Evolutionary conservation across 1,140 invertebrate genomes (phyloP).

Genomic region (Zophobas atratus): DNA sequence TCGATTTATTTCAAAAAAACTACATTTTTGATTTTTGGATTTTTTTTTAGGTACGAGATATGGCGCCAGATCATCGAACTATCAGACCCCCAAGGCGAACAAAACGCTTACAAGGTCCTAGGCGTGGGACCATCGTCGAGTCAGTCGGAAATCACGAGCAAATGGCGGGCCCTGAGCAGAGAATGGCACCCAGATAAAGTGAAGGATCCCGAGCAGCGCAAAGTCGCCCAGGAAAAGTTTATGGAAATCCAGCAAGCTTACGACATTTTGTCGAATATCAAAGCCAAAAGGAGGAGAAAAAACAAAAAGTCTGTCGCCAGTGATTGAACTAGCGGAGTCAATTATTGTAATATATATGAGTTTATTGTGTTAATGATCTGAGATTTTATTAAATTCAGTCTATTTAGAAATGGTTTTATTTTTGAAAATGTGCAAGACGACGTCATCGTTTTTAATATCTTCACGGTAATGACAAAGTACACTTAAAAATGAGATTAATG

Average conservation of each 20-base stretch:
- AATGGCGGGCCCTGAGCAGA: constrained; percentile 86
- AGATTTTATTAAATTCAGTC: constrained; percentile 14
- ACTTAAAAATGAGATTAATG: no score
- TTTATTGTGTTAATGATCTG: constrained; percentile 6
- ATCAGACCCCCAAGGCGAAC: constrained; percentile 90
- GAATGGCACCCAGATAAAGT: constrained; percentile 95
- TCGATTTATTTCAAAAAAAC: neutral
- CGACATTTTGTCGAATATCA: constrained; percentile 89
- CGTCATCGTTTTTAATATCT: no score
- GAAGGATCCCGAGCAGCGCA: constrained; percentile 77
- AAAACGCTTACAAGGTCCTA: constrained; percentile 90
- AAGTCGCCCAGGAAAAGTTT: constrained; percentile 86
- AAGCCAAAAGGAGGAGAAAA: constrained; percentile 78
- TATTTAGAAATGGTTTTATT: no score
- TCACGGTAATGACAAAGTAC: no score
- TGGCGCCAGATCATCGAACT: constrained; percentile 91
- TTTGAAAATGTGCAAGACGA: no score
- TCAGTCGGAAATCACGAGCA: constrained; percentile 88
- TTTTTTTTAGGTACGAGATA: constrained; percentile 73
- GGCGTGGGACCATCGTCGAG: constrained; percentile 82
- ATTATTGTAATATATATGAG: constrained; percentile 11
- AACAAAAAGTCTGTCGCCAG: constrained; percentile 76
- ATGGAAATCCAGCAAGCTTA: constrained; percentile 96
- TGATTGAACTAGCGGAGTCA: constrained; percentile 23
- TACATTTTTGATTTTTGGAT: neutral